These are phyloP conservation scores for Cuniculus paca DNA, from an alignment of 2,797 vertebrate species.

Conservation along the genomic window DNA sequence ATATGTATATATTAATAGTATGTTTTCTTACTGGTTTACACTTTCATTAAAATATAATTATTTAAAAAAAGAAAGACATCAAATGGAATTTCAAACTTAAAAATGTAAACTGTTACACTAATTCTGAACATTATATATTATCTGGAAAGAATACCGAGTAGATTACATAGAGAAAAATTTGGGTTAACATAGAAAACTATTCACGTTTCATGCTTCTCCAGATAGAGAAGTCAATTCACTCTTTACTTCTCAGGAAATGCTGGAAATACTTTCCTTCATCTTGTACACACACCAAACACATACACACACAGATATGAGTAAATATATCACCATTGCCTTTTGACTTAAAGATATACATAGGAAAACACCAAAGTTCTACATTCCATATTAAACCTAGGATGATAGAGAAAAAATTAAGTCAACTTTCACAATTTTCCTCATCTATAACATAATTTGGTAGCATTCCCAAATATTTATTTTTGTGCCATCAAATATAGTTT, in stretches of 20 bases:
- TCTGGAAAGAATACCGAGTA: constrained; percentile 15
- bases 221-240: background rate
- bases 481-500: background rate
- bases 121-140: background rate
- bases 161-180: background rate
- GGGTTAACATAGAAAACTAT: background rate
- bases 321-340: background rate
- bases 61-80: background rate
- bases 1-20: background rate
- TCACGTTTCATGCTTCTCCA: background rate
- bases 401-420: background rate
- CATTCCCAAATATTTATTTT: background rate
- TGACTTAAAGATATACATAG: background rate
- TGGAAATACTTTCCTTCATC: background rate
- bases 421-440: background rate
- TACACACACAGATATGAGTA: background rate
- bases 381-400: background rate
- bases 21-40: constrained; percentile 23
- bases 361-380: background rate
- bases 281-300: background rate
- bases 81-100: background rate
- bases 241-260: background rate
- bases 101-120: background rate
- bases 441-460: background rate
- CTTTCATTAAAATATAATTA: background rate